Evolutionary conservation across 2,113 vertebrate species (phyloP).

Genomic region (Psettodes erumei): DNA sequence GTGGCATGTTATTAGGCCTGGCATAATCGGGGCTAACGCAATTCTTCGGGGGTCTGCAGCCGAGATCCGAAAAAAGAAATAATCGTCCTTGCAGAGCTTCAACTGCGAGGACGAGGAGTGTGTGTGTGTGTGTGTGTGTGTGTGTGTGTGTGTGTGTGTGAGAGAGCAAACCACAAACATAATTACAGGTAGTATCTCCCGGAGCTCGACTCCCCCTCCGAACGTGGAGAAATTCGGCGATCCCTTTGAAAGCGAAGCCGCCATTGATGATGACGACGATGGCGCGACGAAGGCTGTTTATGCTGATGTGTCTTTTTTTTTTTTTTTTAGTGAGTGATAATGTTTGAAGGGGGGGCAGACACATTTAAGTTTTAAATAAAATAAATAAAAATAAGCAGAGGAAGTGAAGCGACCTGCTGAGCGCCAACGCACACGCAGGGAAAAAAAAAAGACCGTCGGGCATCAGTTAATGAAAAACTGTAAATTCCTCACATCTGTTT

Average conservation of each 20-base stretch:
- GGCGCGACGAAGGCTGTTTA: slow-evolving; percentile 61
- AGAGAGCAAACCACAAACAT: slow-evolving; percentile 35
- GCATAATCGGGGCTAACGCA: slow-evolving; percentile 82
- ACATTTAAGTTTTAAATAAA: slow-evolving; percentile 61
- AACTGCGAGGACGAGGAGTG: too few species aligned
- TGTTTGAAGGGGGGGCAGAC: slow-evolving; percentile 52
- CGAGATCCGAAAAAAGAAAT: slow-evolving; percentile 70
- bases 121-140: not conserved
- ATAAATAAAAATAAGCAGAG: slow-evolving; percentile 42
- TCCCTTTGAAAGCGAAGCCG: slow-evolving; percentile 62
- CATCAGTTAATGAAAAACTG: slow-evolving; percentile 85
- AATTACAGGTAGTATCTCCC: slow-evolving; percentile 69
- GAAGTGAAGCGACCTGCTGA: slow-evolving; percentile 66
- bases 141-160: slow-evolving; percentile 11
- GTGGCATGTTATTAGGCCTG: slow-evolving; percentile 77
- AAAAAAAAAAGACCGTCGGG: slow-evolving; percentile 76
- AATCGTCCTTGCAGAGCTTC: slow-evolving; percentile 63
- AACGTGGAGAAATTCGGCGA: slow-evolving; percentile 51
- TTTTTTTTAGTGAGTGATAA: slow-evolving; percentile 63
- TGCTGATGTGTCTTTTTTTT: slow-evolving; percentile 68
- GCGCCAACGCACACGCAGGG: slow-evolving; percentile 55
- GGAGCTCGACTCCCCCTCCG: slow-evolving; percentile 35
- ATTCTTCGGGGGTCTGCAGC: slow-evolving; percentile 79
- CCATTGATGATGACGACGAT: slow-evolving; percentile 65
- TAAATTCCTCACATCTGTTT: slow-evolving; percentile 82